Evolutionary conservation across 2,113 vertebrate genomes (phyloP), one percentile per base, ranked within the genome.

Genomic region (Macquaria ambigua): DNA sequence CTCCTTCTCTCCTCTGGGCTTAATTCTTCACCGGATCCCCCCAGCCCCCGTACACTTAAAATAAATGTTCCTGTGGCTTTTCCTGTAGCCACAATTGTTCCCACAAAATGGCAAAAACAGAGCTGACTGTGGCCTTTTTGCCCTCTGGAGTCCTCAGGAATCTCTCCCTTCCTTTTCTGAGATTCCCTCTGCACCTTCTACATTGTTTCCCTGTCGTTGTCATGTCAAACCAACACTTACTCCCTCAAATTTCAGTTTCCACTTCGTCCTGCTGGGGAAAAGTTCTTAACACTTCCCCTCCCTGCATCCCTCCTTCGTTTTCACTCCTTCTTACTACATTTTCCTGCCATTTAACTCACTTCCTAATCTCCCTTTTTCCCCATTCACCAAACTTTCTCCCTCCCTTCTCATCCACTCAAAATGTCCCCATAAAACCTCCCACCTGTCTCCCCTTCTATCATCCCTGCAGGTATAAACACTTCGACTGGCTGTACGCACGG

Each of bases 401-500:
- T 55, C 31, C 23, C 73, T 31, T n/a, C 31, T 11, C 37, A 11
- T 41, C 23, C 10, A 56, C 25, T 46, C 2, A 14, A 43, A 31
- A 66, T 14, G 5, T 41, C 15, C 23, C 9, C 41, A 23, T 11
- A 20, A 28, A 20, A 56, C 12, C 48, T 59, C 52, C 18, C 5
- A n/a, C 25, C 21, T 20, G 1, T 56, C 25, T 52, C 41, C 4
- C 23, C 11, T 52, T 39, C 34, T 28, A 0, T 55, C 66, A 2
- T 48, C 59, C 76, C 23, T n/a, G n/a, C 87, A 95, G 94, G 86
- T 99, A 99, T 92, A 99, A 99, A 87, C 98, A 99, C 94, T 99
- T 99, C 4, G 98, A 99, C 92, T 99, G 98, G 98, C 96, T 99
- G 31, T 99, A 99, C 0, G 97, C 96, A 0, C 97, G 97, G 1